phyloP scores from a whole-genome alignment of 2,113 vertebrate species.

The Oostethus manadensis region DNA sequence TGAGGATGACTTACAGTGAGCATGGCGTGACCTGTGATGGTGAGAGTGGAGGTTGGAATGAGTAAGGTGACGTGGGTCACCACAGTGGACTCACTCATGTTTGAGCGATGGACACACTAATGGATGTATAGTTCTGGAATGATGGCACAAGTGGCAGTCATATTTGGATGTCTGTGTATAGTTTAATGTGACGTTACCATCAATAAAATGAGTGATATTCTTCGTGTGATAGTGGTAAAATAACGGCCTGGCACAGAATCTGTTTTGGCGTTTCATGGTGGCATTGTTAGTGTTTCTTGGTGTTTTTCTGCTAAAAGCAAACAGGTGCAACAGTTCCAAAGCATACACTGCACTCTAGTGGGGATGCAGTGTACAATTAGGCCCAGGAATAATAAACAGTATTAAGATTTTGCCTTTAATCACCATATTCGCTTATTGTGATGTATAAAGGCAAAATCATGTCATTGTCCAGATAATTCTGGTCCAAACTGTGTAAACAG shows the following conservation, averaged over 20 bases:
- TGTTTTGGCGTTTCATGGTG: conserved; percentile 33
- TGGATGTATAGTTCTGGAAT: conserved; percentile 51
- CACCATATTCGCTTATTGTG: background rate
- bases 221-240: conserved; percentile 20
- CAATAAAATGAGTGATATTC: background rate
- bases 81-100: conserved; percentile 9
- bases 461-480: background rate
- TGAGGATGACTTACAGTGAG: conserved; percentile 35
- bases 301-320: conserved; percentile 17
- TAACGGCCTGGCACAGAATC: conserved; percentile 14
- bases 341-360: conserved; percentile 66
- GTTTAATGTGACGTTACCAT: conserved; percentile 10
- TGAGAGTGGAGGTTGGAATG: conserved; percentile 47
- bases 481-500: conserved; percentile 10
- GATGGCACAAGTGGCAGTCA: conserved; percentile 43
- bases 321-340: conserved; percentile 55
- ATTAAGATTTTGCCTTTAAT: background rate
- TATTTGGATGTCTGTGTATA: conserved; percentile 37
- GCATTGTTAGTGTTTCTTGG: conserved; percentile 11
- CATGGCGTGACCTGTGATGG: conserved; percentile 36
- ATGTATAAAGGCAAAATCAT: background rate
- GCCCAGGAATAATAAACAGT: background rate
- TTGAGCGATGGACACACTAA: conserved; percentile 10
- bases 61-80: conserved; percentile 28
- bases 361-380: conserved; percentile 30